Evolutionary conservation across 2,888 invertebrate genomes (phyloP).

Genomic region (Caenorhabditis sp.): DNA sequence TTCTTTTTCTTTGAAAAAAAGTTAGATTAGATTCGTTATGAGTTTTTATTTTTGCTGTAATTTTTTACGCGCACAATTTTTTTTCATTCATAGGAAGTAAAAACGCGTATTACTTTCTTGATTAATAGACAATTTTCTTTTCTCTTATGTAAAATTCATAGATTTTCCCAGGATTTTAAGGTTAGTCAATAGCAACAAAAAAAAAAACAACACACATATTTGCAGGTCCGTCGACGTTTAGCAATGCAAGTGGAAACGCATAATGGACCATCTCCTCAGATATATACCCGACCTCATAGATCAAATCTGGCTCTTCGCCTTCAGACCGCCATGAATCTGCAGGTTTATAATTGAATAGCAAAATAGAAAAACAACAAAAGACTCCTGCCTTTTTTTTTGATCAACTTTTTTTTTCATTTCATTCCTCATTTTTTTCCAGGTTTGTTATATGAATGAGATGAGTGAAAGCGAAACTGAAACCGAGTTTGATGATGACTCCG

Average conservation of each 20-base stretch:
- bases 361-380: conserved; percentile 1
- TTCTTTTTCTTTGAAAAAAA: neutral
- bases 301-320: conserved; percentile 57
- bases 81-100: too few relatives aligned
- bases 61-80: too few relatives aligned
- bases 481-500: conserved; percentile 13
- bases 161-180: neutral
- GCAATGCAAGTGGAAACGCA: conserved; percentile 46
- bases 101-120: neutral
- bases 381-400: neutral
- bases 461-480: conserved; percentile 39
- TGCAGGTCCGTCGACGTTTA: conserved; percentile 52
- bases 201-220: too few relatives aligned
- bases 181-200: too few relatives aligned
- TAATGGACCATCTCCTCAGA: conserved; percentile 41
- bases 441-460: conserved; percentile 72
- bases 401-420: neutral
- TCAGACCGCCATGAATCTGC: conserved; percentile 82
- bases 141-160: neutral
- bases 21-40: neutral
- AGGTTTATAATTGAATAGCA: conserved; percentile 75
- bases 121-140: neutral
- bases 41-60: too few relatives aligned
- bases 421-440: conserved; percentile 75
- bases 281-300: conserved; percentile 46